Base-by-base conservation (phyloP, 2,113 vertebrate species). In the Misgurnus mizolepis region DNA sequence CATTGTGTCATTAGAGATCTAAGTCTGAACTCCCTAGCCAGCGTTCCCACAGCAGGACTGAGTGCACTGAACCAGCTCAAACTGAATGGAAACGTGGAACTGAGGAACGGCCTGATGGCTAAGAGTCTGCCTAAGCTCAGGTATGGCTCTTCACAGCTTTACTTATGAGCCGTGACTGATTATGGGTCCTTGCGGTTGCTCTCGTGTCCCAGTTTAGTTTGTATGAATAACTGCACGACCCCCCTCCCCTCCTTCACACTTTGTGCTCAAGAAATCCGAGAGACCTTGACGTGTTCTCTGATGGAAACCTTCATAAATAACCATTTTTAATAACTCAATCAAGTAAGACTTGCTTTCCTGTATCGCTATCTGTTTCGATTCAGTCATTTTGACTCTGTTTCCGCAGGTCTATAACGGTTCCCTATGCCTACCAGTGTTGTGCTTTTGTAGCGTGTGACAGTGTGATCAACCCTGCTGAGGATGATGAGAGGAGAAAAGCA, bases 401-500 rank as follows among this genome's bases (percentile, higher is more conserved):
- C 71, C 83, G 68, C 66, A 99, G 98, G 92, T 98, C 96, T 18
- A 92, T 99, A 77, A 97, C 96, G 45, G 95, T 98, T 47, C 96
- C 98, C 0, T 99, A 99, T 18, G 97, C 98, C 65, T 99, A 99
- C 88, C 98, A 99, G 87, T 99, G 98, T 90, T 99, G 98, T 88
- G 95, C 96, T 0, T 99, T 99, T 84, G 93, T 95, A 83, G 95
- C 93, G 3, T 98, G 96, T 87, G 95, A 97, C 83, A 92, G 95
- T 47, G 88, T 91, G 0, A 79, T 85, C 14, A 92, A 89, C 82
- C 88, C 92, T 3, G 90, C 92, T 8, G 86, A 90, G 47, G 94
- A 95, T 53, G 93, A 90, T 64, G 89, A 91, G 50, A 78, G 78
- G 53, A 93, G 90, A 80, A 95, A 93, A 86, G 91, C 89, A 64